Conservation (phyloP, 2,797 vertebrate species). For the Sebastes taczanowskii region DNA sequence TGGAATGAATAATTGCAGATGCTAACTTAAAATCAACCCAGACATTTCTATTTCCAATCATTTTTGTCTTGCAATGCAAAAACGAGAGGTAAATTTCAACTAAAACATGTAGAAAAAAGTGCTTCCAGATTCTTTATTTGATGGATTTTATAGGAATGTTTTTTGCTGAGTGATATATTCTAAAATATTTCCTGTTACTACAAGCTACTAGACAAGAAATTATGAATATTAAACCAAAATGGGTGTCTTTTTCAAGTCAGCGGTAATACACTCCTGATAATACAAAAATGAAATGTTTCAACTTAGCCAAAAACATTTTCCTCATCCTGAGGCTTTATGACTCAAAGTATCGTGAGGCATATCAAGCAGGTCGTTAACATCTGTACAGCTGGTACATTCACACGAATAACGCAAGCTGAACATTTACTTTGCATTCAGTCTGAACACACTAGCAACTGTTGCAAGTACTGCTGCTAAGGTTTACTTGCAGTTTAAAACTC, state of each 20-base stretch:
- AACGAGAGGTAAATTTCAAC: rapidly evolving
- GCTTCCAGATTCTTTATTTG: no score
- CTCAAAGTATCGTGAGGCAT: no score
- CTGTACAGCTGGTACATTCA: no score
- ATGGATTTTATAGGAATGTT: background rate
- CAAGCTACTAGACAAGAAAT: background rate
- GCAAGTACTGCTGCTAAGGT: background rate
- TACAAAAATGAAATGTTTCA: background rate
- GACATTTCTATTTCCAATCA: background rate
- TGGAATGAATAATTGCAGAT: background rate
- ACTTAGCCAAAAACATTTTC: rapidly evolving
- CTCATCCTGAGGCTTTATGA: no score
- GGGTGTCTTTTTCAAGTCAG: background rate
- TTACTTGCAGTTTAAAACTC: background rate
- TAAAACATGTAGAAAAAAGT: background rate
- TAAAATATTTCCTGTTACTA: background rate
- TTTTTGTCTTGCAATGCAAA: background rate
- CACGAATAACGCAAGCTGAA: background rate
- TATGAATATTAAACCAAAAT: background rate
- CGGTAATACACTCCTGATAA: background rate
- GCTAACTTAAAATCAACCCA: background rate
- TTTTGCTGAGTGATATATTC: background rate
- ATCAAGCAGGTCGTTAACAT: background rate
- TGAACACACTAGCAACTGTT: background rate
- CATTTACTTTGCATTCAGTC: background rate